Conservation (phyloP, 2,797 vertebrate species). For the Synanceia verrucosa region DNA sequence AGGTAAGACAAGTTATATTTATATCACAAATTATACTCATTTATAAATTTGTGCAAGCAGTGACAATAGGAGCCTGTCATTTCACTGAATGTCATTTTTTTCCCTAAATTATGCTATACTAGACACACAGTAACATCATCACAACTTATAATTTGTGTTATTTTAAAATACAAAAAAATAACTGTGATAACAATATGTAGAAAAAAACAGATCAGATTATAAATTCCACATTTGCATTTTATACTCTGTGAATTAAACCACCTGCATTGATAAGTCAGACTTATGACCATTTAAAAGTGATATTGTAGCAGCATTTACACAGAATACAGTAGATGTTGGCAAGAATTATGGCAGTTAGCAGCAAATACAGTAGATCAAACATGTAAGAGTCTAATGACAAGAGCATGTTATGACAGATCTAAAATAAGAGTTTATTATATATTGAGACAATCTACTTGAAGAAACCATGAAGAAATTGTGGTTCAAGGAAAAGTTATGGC, state of each 20-base stretch:
- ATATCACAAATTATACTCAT: not conserved
- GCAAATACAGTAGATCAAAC: not conserved
- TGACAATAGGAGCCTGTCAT: not conserved
- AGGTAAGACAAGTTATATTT: slow-evolving; percentile 60
- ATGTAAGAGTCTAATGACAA: not conserved
- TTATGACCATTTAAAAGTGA: not conserved
- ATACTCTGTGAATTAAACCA: not conserved
- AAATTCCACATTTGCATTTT: not conserved
- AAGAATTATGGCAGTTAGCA: not conserved
- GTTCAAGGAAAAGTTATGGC: not conserved
- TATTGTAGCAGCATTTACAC: no score
- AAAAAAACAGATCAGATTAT: not conserved
- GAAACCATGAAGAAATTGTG: not conserved
- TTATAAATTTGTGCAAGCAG: not conserved
- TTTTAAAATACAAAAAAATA: not conserved
- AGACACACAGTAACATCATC: not conserved
- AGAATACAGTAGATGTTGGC: not conserved
- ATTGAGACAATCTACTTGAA: not conserved
- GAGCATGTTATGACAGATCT: not conserved
- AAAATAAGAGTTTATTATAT: not conserved
- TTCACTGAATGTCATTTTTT: not conserved
- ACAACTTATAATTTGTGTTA: no score
- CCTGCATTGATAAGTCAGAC: not conserved
- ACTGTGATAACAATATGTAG: not conserved
- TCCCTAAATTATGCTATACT: not conserved